Evolutionary conservation across 2,888 invertebrate species (phyloP).

Genomic region (Andrena chrysosceles): DNA sequence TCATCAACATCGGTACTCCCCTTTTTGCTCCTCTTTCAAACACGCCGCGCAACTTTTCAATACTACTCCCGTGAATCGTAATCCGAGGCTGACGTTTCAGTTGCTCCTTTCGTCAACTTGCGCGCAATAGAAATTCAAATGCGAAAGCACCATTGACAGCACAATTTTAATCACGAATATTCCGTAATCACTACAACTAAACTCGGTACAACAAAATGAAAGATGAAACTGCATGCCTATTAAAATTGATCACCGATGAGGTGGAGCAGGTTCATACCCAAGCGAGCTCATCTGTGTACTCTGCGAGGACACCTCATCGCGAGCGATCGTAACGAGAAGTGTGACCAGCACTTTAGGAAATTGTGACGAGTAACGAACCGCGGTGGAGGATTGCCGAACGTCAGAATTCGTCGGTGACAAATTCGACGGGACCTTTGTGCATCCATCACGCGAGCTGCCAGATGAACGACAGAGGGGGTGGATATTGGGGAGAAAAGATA

Average conservation of each 20-base stretch:
- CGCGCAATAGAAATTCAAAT: neutral
- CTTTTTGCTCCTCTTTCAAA: conserved; percentile 5
- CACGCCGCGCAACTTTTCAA: neutral
- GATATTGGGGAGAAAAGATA: conserved; percentile 46
- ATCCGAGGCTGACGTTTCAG: neutral
- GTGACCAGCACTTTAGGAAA: conserved; percentile 48
- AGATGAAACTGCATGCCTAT: too few relatives aligned
- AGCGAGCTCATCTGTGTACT: neutral
- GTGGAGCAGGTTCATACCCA: neutral
- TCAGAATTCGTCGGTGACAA: conserved; percentile 52
- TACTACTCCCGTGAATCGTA: neutral
- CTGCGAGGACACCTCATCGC: neutral
- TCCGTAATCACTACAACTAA: too few relatives aligned
- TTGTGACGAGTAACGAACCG: conserved; percentile 37
- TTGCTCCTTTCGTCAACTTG: neutral
- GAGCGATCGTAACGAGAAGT: conserved; percentile 6
- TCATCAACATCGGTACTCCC: conserved; percentile 41
- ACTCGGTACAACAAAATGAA: too few relatives aligned
- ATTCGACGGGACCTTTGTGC: conserved; percentile 45
- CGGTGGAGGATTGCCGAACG: conserved; percentile 28
- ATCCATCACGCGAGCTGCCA: conserved; percentile 52
- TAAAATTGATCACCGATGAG: too few relatives aligned
- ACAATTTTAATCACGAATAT: too few relatives aligned
- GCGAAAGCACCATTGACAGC: neutral
- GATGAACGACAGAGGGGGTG: conserved; percentile 54